Base-by-base conservation (phyloP, 2,113 vertebrate species). In the Lucifuga dentata region DNA sequence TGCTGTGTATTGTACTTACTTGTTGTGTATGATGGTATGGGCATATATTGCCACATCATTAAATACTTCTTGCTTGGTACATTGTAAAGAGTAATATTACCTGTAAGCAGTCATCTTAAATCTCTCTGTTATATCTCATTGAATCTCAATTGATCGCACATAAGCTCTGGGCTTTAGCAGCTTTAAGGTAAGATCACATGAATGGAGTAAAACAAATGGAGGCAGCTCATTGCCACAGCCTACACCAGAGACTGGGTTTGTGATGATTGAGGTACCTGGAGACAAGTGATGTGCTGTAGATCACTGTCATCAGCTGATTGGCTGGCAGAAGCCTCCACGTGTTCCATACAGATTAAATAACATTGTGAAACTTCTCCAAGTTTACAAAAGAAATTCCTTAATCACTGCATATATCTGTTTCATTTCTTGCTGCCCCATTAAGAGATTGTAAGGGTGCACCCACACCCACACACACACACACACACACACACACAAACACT, bases 41-140 rank as follows among this genome's bases (percentile, higher is more conserved):
- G 53, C 43, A 39, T 39, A 49, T 15, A 19, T 59, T 8, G 53
- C 39, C 66, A 49, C 51, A 29, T 74, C 77, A 43, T 68, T 63
- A 70, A 56, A 35, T 43, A 51, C 68, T 76, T 61, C 17, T 9
- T 20, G 68, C 48, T 23, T 44, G 71, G 8, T 56, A 51, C 68
- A 69, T 55, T 43, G 57, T 61, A 72, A 79, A 70, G 55, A 76
- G 80, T 39, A 32, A 79, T 68, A 70, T 77, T 61, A 61, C 63
- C 63, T 68, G 46, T 38, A 66, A 74, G 68, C 69, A 52, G 74
- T 23, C 15, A 55, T 76, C 81, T 66, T 78, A 71, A 84, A 79
- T 85, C 84, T 74, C 60, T 53, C 39, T 21, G 45, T 85, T 81
- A 85, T 83, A 71, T 81, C 81, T 81, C 70, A 86, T 76, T 59